Evolutionary conservation across 2,888 invertebrate genomes (phyloP), one percentile per base, ranked within the genome.

Genomic region (Troides oblongomaculatus): DNA sequence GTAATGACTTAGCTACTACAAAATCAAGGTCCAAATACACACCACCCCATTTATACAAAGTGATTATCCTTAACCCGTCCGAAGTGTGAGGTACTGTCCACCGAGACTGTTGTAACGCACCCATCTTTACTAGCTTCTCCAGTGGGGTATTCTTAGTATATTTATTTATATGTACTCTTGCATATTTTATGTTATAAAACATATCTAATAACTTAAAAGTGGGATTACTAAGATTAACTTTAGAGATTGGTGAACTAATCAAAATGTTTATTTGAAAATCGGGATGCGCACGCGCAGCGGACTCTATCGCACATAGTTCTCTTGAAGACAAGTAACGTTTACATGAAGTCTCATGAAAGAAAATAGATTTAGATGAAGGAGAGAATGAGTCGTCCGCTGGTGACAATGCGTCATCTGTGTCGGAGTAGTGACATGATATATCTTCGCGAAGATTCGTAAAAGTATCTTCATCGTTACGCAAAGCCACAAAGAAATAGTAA

Each of bases 11-110:
- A 25, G 93, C 92, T 3, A 96, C 94, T 17, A 97, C 91, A 3
- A 96, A 94, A 81, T 97, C 97, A 74, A 96, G 85, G 78, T 97
- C 97, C 66, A 97, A 82, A 80, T 96, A 97, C 64, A 96, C 94
- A 0, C 97, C 97, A 17, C 96, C 96, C 82, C 93, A 96, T 79
- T 95, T 96, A 93, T 95, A 96, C 6, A 97, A 84, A 0, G 95
- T 94, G 61, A 95, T 78, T 77, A 94, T 95, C 73, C 95, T 86
- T 18, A 96, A 84, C 2, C 95, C 88, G 78, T 96, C 95, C 62
- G 95, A 94, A 62, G 94, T 93, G 76, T 95, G 95, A 46, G 93
- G 93, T 61, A 88, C 86, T 0, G 94, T 92, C 91, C 94, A 95
- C 3, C 79, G 75, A 46, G 94, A 94, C 1, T 80, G 81, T 63